phyloP scores from a whole-genome alignment of 2,888 invertebrate species.

The Caenorhabditis becei region DNA sequence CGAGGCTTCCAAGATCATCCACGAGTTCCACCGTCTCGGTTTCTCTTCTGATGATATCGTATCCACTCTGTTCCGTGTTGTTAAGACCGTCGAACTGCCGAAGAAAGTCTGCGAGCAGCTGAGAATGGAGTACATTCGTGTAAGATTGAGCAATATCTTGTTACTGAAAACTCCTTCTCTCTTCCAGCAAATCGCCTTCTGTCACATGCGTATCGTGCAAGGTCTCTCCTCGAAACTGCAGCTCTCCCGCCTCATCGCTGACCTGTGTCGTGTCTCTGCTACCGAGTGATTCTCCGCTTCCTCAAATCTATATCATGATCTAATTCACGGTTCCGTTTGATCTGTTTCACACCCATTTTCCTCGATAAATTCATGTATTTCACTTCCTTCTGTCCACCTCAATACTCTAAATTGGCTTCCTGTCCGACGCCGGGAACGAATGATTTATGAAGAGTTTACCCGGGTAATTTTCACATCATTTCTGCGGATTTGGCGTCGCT shows the following conservation, averaged over 20 bases:
- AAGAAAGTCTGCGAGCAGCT: slow-evolving; percentile 90
- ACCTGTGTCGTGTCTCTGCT: slow-evolving; percentile 85
- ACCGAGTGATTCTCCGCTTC: neutral
- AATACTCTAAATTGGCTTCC: neutral
- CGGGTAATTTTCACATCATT: slow-evolving; percentile 3
- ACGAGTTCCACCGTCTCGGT: slow-evolving; percentile 91
- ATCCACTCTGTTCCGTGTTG: slow-evolving; percentile 93
- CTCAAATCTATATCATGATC: neutral
- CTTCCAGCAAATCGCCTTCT: slow-evolving; percentile 90
- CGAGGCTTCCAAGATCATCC: slow-evolving; percentile 84
- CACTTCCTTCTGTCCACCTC: no score
- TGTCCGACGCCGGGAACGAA: neutral
- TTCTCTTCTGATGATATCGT: slow-evolving; percentile 98
- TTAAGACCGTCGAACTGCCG: slow-evolving; percentile 89
- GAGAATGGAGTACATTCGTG: slow-evolving; percentile 90
- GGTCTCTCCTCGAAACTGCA: slow-evolving; percentile 91
- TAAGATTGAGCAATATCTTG: slow-evolving; percentile 81
- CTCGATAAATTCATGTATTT: no score
- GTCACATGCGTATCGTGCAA: slow-evolving; percentile 93
- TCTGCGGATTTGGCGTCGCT: neutral
- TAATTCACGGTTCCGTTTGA: neutral
- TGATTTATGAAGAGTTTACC: neutral
- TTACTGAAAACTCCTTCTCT: neutral
- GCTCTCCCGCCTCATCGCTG: slow-evolving; percentile 91
- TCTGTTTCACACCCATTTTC: neutral